Evolutionary conservation across 2,113 vertebrate genomes (phyloP).

Genomic region (Chascanopsetta lugubris): DNA sequence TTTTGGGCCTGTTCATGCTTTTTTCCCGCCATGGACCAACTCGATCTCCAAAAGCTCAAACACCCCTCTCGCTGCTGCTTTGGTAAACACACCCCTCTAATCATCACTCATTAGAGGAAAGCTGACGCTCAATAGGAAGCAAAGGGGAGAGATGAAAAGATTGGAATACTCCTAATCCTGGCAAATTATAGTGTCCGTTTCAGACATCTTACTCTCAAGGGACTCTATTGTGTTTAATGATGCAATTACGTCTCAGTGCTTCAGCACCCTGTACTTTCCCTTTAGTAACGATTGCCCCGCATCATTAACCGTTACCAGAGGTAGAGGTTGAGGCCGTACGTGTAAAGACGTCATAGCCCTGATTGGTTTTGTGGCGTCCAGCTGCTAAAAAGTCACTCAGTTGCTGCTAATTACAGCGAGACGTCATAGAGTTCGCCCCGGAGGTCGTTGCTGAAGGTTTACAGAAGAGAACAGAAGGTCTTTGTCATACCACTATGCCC

Average conservation of each 20-base stretch:
- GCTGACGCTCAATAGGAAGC: constrained; percentile 22
- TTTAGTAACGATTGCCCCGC: constrained; percentile 1
- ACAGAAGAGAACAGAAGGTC: constrained; percentile 1
- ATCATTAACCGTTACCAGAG: constrained; percentile 19
- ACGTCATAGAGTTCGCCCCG: not conserved
- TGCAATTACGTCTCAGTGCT: constrained; percentile 37
- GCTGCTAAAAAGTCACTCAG: constrained; percentile 12
- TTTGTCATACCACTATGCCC: constrained; percentile 2
- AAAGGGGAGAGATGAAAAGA: constrained; percentile 44
- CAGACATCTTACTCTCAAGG: constrained; percentile 34
- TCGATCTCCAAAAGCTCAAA: constrained; percentile 19
- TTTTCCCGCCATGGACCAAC: constrained; percentile 7
- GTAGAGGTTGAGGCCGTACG: constrained; percentile 2
- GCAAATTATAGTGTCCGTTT: constrained; percentile 58
- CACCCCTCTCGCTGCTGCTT: constrained; percentile 26
- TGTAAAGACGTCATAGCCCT: constrained; percentile 3
- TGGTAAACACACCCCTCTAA: constrained; percentile 51
- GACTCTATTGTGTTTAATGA: constrained; percentile 36
- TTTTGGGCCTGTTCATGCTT: constrained; percentile 16
- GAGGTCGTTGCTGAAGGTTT: not conserved
- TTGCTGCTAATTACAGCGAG: not conserved
- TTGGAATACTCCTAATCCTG: constrained; percentile 57
- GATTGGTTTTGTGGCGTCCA: constrained; percentile 2
- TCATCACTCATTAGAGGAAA: constrained; percentile 43
- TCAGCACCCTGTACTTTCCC: constrained; percentile 19